These are phyloP conservation scores for Lemur catta DNA, from an alignment of 2,797 vertebrate species.

Conservation along the genomic window DNA sequence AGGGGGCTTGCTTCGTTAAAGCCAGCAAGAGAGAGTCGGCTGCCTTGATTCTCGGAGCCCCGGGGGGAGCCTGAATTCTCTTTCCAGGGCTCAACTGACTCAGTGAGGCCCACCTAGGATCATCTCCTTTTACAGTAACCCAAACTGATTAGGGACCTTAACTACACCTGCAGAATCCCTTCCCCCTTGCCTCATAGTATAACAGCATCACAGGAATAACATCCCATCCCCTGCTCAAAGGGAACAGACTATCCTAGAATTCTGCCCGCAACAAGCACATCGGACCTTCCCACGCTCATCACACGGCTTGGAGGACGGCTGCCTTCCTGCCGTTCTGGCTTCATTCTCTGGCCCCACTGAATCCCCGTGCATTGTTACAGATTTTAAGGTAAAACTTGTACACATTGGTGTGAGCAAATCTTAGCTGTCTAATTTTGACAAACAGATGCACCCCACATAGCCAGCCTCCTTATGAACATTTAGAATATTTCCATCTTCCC, in stretches of 20 bases:
- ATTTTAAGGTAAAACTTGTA: neutral
- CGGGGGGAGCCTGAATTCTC: neutral
- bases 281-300: rapidly evolving
- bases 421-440: neutral
- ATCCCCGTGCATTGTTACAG: neutral
- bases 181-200: neutral
- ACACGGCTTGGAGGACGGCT: neutral
- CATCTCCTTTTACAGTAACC: neutral
- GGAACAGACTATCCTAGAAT: neutral
- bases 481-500: neutral
- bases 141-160: neutral
- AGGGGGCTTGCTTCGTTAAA: neutral
- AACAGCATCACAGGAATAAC: neutral
- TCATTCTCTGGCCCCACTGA: too few species aligned
- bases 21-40: neutral
- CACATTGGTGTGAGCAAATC: neutral
- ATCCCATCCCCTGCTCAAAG: too few species aligned
- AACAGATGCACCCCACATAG: rapidly evolving
- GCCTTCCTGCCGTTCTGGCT: neutral
- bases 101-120: neutral
- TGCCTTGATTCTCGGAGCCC: neutral
- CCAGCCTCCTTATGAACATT: neutral
- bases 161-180: neutral
- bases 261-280: neutral
- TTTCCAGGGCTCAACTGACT: neutral